phyloP scores from a whole-genome alignment of 2,797 vertebrate genomes.

The Picus viridis region DNA sequence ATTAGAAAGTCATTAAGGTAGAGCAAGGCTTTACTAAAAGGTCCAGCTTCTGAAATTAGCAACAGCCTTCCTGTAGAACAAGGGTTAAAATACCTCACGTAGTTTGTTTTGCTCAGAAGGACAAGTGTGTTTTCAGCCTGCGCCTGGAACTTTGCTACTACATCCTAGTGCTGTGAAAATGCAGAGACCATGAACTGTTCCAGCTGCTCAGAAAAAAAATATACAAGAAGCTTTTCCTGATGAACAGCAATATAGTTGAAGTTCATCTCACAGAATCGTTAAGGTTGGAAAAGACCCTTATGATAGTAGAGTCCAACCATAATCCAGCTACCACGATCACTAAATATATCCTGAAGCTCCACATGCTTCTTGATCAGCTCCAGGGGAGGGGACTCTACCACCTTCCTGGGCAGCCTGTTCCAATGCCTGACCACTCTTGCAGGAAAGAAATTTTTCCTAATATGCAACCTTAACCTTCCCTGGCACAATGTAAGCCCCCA shows the following conservation, averaged over 20 bases:
- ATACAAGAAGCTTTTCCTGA: neutral
- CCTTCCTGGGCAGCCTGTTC: too few relatives aligned
- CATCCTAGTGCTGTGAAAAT: neutral
- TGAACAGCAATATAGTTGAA: neutral
- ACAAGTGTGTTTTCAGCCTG: neutral
- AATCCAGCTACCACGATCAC: too few relatives aligned
- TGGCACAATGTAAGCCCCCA: too few relatives aligned
- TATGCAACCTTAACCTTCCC: too few relatives aligned
- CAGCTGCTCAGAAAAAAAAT: neutral
- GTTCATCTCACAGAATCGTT: neutral
- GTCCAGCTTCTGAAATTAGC: neutral
- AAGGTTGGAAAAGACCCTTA: too few relatives aligned
- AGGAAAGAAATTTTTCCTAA: too few relatives aligned
- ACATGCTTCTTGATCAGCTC: too few relatives aligned
- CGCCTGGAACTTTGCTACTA: neutral
- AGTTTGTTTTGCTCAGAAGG: neutral
- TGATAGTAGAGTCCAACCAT: too few relatives aligned
- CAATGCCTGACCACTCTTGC: too few relatives aligned
- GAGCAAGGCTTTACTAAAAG: neutral
- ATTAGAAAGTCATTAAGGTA: slow-evolving; percentile 39
- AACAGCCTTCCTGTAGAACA: neutral
- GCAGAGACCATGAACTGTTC: neutral
- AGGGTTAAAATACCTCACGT: neutral
- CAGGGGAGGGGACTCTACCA: too few relatives aligned
- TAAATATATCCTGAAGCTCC: too few relatives aligned